Percentiles rank a stretch among this genome's conserved stretches.
Conservation (phyloP, 2,888 invertebrate species). For the Entomobrya multifasciata region DNA sequence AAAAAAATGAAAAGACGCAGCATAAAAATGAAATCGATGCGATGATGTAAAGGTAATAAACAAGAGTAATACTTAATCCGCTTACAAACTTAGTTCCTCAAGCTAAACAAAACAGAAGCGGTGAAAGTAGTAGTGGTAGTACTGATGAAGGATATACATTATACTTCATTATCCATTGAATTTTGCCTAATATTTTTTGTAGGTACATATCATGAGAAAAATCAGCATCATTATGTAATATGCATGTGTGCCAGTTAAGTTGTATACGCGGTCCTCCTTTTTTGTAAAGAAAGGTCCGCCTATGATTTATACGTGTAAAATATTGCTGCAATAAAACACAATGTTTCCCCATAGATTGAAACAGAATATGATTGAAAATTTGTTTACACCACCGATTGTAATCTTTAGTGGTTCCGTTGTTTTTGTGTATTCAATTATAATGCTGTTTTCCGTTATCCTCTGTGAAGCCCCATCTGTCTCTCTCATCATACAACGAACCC, state of each 20-base stretch:
- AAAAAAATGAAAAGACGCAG: background rate
- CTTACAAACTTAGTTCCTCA: slow-evolving; percentile 58
- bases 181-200: background rate
- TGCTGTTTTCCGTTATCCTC: background rate
- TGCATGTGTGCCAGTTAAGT: background rate
- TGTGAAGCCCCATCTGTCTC: background rate
- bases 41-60: slow-evolving; percentile 42
- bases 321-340: background rate
- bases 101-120: slow-evolving; percentile 8
- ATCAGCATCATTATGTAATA: background rate
- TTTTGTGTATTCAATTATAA: background rate
- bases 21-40: slow-evolving; percentile 49
- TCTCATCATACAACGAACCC: background rate
- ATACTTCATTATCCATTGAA: slow-evolving; percentile 4
- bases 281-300: slow-evolving; percentile 5
- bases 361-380: slow-evolving; percentile 56
- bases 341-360: background rate
- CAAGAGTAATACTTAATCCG: slow-evolving; percentile 32
- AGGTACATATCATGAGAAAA: background rate
- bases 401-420: slow-evolving; percentile 4
- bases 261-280: too few species aligned
- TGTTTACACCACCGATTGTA: slow-evolving; percentile 60
- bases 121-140: too few species aligned
- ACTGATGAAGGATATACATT: background rate
- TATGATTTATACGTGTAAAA: background rate